Evolutionary conservation across 2,888 invertebrate genomes (phyloP).

Genomic region (Idaea aversata): DNA sequence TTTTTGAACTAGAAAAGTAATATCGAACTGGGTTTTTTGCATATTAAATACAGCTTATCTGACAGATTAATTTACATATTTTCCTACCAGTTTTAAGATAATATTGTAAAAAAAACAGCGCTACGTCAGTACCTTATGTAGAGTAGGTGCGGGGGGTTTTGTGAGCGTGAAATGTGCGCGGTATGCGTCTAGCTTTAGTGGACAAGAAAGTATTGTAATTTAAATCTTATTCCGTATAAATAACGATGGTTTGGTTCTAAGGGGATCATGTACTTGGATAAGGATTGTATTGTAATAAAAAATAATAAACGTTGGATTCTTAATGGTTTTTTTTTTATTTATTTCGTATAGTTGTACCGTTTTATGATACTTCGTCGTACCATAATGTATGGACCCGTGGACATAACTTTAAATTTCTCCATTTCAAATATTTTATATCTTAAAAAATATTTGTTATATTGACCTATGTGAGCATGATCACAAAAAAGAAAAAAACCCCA

Average conservation of each 20-base stretch:
- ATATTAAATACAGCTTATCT: too few species aligned
- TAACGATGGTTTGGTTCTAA: not conserved
- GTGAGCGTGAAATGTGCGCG: slow-evolving; percentile 1
- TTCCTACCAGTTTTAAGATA: not conserved
- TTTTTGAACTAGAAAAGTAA: too few species aligned
- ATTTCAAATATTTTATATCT: too few species aligned
- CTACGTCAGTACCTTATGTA: slow-evolving; percentile 32
- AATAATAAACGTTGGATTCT: not conserved
- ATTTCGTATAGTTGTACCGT: too few species aligned
- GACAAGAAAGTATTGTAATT: not conserved
- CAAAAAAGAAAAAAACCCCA: too few species aligned
- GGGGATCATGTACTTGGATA: not conserved
- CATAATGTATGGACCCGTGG: too few species aligned
- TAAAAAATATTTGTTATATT: too few species aligned
- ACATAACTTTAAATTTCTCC: too few species aligned
- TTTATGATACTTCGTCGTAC: too few species aligned
- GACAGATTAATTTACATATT: not conserved
- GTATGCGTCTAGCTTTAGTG: slow-evolving; percentile 19
- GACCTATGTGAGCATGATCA: too few species aligned
- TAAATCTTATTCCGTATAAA: not conserved
- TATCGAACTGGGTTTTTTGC: too few species aligned
- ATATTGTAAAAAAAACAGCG: slow-evolving; percentile 23
- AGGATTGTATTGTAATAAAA: not conserved
- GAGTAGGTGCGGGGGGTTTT: slow-evolving; percentile 27
- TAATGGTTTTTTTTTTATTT: not conserved